Base-by-base conservation (phyloP, 2,113 vertebrate genomes). In the Cricetomys ansorgei region DNA sequence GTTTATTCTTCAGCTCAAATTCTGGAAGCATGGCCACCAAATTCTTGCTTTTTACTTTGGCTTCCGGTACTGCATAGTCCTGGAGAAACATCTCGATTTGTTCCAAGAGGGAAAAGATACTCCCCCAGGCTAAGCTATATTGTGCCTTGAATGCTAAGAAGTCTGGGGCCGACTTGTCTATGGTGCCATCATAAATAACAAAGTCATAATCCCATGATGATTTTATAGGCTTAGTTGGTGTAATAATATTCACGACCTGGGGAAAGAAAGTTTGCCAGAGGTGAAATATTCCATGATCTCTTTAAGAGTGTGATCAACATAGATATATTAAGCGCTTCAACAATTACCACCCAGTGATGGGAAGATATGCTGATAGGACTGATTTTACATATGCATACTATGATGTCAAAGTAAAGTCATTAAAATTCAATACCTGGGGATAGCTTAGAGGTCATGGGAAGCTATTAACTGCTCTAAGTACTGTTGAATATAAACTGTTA, bases 131-230 rank as follows among this genome's bases (percentile, higher is more conserved):
- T n/a, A 98, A 98, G 29, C 73, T 98, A 43, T 98, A 98, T 88
- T 77, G 98, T 17, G 98, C 96, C 86, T 98, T 99, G 96, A 99
- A 99, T 0, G 98, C 94, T 88, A 97, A 79, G 95, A 99, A 98
- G 94, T 98, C 98, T 16, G 97, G 80, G 29, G 98, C 98, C 21
- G 83, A 13, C 43, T 96, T 96, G 92, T 99, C 97, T 73, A 98
- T 87, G 0, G 31, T 77, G 37, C 99, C 99, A 1, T 98, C 95
- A 81, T 76, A 92, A 97, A 99, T 98, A 67, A 89, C 96, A 90
- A 99, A 94, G 76, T 96, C 40, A 11, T 93, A 92, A 7, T 97
- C 97, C 88, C 75, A 94, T 43, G 81, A 15, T 59, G 83, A 92
- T 94, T 98, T 96, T 96, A 73, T 67, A 48, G 45, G 84, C 95